phyloP scores from a whole-genome alignment of 2,888 invertebrate genomes.

The Piscicola geometra region DNA sequence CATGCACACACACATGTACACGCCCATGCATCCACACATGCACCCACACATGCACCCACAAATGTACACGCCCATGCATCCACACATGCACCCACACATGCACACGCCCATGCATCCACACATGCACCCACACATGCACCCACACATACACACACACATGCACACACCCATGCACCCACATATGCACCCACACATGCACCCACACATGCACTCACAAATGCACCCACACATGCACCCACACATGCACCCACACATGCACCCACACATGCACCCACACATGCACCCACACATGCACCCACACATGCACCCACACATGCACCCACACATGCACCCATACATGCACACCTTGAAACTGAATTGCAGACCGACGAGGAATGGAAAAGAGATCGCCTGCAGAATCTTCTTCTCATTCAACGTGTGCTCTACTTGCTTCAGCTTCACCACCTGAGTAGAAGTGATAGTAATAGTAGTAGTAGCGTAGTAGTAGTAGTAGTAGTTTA shows the following conservation, averaged over 20 bases:
- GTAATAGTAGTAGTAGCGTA: background rate
- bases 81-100: background rate
- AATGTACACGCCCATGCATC: background rate
- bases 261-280: background rate
- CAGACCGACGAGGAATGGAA: constrained; percentile 83
- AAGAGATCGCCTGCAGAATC: constrained; percentile 96
- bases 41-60: background rate
- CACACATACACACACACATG: background rate
- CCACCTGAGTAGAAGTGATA: constrained; percentile 62
- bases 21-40: too few relatives aligned
- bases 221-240: background rate
- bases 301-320: background rate
- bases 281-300: background rate
- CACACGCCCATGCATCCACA: background rate
- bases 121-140: background rate
- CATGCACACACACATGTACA: background rate
- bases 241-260: background rate
- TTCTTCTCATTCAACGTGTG: constrained; percentile 98
- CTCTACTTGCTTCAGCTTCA: constrained; percentile 98
- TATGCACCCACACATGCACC: too few relatives aligned
- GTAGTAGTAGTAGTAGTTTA: background rate
- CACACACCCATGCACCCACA: too few relatives aligned
- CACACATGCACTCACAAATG: background rate
- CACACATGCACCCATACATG: too few relatives aligned
- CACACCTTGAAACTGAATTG: constrained; percentile 43